Percentiles rank a stretch among this genome's conserved stretches.
phyloP scores from a whole-genome alignment of 2,113 vertebrate genomes.

The Danionella cerebrum region DNA sequence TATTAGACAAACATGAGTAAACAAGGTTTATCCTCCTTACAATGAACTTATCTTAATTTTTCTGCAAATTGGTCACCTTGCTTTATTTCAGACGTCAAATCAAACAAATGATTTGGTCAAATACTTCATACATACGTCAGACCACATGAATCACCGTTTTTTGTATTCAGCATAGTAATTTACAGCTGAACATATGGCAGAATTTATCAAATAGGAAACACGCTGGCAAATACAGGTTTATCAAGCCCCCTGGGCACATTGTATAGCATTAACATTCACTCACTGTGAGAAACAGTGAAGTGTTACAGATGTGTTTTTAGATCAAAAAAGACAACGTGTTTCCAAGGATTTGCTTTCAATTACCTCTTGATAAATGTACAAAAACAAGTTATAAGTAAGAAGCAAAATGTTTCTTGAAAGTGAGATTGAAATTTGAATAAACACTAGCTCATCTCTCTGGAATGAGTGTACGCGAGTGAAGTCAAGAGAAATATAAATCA shows the following conservation, averaged over 20 bases:
- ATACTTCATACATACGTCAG: background rate
- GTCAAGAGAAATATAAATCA: background rate
- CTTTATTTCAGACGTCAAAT: too few species aligned
- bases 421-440: background rate
- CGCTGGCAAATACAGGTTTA: background rate
- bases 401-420: background rate
- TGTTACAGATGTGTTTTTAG: background rate
- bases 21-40: too few species aligned
- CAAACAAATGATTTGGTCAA: too few species aligned
- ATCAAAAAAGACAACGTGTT: background rate
- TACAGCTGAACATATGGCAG: background rate
- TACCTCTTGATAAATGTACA: background rate
- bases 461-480: background rate
- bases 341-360: background rate
- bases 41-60: too few species aligned
- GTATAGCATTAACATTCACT: background rate
- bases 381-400: background rate
- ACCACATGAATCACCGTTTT: background rate
- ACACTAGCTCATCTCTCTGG: background rate
- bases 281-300: background rate
- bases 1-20: too few species aligned
- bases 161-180: background rate
- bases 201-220: background rate
- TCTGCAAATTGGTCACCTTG: background rate
- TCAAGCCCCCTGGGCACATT: background rate